Conservation (phyloP, 2,888 invertebrate genomes). For the Aporophyla nigra region DNA sequence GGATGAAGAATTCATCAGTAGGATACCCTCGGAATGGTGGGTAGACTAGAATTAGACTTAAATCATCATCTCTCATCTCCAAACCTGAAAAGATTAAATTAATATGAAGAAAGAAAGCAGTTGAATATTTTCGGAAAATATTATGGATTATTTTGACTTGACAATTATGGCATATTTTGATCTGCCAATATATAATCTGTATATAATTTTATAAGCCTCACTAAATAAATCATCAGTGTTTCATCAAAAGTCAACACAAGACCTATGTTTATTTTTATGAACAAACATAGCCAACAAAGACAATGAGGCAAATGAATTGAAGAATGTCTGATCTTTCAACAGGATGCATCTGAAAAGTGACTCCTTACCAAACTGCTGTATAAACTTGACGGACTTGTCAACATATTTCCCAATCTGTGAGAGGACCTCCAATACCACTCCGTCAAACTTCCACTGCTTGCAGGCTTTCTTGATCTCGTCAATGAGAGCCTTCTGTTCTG, state of each 20-base stretch:
- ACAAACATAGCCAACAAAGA: too few species aligned
- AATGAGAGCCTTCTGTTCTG: constrained; percentile 93
- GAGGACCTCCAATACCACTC: constrained; percentile 97
- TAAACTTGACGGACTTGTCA: constrained; percentile 92
- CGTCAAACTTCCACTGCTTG: constrained; percentile 95
- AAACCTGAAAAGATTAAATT: constrained; percentile 84
- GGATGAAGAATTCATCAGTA: constrained; percentile 93
- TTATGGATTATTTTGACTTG: too few species aligned
- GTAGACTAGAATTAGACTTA: constrained; percentile 94
- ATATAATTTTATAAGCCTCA: too few species aligned
- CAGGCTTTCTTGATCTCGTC: constrained; percentile 93
- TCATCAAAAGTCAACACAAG: too few species aligned
- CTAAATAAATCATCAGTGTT: too few species aligned
- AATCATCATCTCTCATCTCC: constrained; percentile 89
- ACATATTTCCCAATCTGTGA: constrained; percentile 93
- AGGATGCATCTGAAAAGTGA: background rate
- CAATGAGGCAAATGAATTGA: too few species aligned
- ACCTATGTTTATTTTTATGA: too few species aligned
- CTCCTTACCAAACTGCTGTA: constrained; percentile 91
- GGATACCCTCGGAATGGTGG: constrained; percentile 94
- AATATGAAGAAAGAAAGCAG: background rate
- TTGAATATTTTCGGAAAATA: too few species aligned
- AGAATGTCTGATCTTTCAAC: background rate
- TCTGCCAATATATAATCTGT: too few species aligned
- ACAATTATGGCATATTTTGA: too few species aligned